phyloP scores from a whole-genome alignment of 2,113 vertebrate species.

The Sakesphorus luctuosus region DNA sequence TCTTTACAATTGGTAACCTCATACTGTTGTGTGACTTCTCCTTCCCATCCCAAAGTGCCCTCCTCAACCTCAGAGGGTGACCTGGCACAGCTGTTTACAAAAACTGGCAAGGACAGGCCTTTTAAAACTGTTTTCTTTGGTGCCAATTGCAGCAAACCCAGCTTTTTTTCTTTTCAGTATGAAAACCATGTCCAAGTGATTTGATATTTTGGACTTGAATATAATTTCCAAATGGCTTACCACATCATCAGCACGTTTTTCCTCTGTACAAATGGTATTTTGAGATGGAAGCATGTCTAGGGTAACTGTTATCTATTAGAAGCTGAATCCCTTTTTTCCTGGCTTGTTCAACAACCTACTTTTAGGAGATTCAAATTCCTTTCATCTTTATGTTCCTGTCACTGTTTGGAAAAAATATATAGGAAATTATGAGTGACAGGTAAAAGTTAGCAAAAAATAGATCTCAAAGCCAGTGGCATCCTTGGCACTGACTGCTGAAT shows the following conservation, averaged over 20 bases:
- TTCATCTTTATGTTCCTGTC: neutral
- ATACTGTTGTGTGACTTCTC: neutral
- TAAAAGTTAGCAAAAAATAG: neutral
- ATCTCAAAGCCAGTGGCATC: neutral
- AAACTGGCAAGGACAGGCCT: neutral
- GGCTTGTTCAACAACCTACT: slow-evolving; percentile 35
- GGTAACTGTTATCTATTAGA: slow-evolving; percentile 63
- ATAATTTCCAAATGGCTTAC: slow-evolving; percentile 45
- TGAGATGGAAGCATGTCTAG: slow-evolving; percentile 41
- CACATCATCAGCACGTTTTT: neutral
- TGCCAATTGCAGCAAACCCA: neutral
- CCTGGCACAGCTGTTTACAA: neutral
- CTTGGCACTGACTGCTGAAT: neutral
- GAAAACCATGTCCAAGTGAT: neutral
- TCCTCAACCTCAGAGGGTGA: neutral
- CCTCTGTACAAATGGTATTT: neutral
- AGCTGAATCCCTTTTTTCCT: slow-evolving; percentile 54
- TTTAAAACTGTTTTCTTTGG: neutral
- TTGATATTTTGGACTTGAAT: slow-evolving; percentile 27
- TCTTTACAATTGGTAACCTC: neutral
- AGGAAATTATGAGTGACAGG: neutral
- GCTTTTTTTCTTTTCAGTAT: neutral
- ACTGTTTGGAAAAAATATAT: neutral
- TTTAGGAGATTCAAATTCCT: slow-evolving; percentile 61
- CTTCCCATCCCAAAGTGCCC: neutral